Base-by-base conservation (phyloP, 2,113 vertebrate genomes). In the Rynchops niger region DNA sequence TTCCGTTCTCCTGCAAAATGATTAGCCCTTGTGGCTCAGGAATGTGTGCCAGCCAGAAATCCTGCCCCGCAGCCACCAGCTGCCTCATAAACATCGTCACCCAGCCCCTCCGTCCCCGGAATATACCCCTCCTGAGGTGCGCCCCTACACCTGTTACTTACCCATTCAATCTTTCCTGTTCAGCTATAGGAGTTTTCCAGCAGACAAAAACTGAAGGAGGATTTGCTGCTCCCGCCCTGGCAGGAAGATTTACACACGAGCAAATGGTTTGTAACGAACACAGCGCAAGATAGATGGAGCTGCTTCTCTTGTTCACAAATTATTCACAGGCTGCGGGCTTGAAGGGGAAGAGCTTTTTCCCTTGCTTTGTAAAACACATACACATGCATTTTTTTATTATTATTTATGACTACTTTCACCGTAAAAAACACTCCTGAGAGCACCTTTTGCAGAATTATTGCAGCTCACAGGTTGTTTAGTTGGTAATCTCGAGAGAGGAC, bases 261-360 rank as follows among this genome's bases (percentile, higher is more conserved):
- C 76, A 91, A 94, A 87, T 87, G 66, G 93, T 96, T 95, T 96
- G 89, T 90, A 97, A 85, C 94, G 70, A 95, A 82, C 11, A 5
- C 62, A 1, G 9, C 6, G 58, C 88, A 53, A 97, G 94, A 97
- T 62, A 77, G 91, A 95, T 95, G 91, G 89, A 94, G 95, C 79
- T 89, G 81, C 93, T 97, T 61, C 84, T 93, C 94, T 76, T 77
- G 55, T 65, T 88, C 88, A 73, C 80, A 3, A 91, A 95, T 96
- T 94, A 95, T 82, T 89, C 91, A 79, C 84, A 80, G 89, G 22
- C 77, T 74, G 43, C 0, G 4, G 78, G 73, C 49, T 76, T 56
- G 70, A 87, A 84, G 77, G 87, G 15, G 63, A 92, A 40, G 80
- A 43, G 80, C 18, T 42, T 81, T 92, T 80, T 77, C 17, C 65